Conservation (phyloP, 2,888 invertebrate genomes). For the Acleris sparsana region DNA sequence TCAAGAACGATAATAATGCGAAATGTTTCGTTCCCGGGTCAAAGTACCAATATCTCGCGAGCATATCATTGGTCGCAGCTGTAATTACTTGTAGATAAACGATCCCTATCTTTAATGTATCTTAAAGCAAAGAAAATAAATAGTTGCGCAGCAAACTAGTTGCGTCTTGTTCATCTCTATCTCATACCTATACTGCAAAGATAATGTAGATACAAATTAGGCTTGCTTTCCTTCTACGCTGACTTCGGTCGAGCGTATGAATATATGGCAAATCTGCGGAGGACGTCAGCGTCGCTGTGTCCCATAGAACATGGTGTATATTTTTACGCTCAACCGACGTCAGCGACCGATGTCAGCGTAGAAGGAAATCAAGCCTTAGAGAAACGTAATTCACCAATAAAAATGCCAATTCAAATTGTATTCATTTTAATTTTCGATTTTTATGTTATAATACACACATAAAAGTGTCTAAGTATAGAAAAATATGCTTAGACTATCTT, state of each 20-base stretch:
- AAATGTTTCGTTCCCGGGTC: constrained; percentile 53
- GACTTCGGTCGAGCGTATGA: no score
- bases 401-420: constrained; percentile 59
- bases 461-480: no score
- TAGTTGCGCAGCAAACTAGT: neutral
- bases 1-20: constrained; percentile 2
- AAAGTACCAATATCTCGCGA: constrained; percentile 31
- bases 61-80: constrained; percentile 16
- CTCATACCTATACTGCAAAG: neutral
- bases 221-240: no score
- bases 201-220: neutral
- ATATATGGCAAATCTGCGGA: no score
- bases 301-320: no score
- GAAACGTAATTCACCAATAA: constrained; percentile 40
- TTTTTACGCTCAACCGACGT: no score
- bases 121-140: constrained; percentile 8
- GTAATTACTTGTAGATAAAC: constrained; percentile 18
- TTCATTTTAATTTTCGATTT: constrained; percentile 77
- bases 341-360: no score
- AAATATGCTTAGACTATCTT: no score
- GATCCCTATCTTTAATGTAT: constrained; percentile 23
- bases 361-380: no score
- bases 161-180: no score
- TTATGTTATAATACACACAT: constrained; percentile 60
- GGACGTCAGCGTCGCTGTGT: no score